Base-by-base conservation (phyloP, 92 coral and sea anemone species). In the Hydrozoanthus gracilis region DNA sequence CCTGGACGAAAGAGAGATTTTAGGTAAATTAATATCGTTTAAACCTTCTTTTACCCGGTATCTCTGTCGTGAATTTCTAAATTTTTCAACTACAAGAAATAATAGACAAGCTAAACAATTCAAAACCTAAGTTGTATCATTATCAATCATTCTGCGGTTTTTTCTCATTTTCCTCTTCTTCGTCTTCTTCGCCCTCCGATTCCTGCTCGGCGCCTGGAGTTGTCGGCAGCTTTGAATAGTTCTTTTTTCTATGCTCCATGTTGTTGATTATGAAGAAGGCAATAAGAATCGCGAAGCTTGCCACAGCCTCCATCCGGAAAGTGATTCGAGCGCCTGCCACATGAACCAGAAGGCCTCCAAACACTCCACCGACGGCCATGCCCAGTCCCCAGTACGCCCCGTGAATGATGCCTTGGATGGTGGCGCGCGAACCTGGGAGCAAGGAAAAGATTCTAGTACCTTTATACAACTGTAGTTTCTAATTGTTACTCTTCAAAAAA, bases 341-440 rank as follows among this genome's bases (percentile, higher is more conserved):
- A 86, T 94, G 98, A 61, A 94, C 93, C 79, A 92, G 76, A 4
- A 89, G n/a, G 13, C 98, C 98, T 9, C 98, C 98, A 4, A 94
- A 51, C 3, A 94, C 95, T 44, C 98, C 98, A 7, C 98, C 98
- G 5, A 94, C 90, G 17, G 98, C 98, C 93, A 94, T 93, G 5
- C 98, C 98, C 68, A 94, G 93, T 62, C 98, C 98, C 98, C 98
- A 94, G 92, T 94, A 94, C 67, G 91, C 98, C 9, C 98, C 98
- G 86, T 94, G 98, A 62, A 94, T 92, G 82, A 94, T 94, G 20
- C 98, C 98, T 77, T 92, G 98, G 70, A 94, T 88, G 12, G 98
- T 94, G 4, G 98, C 98, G 20, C 93, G 90, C 72, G 88, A 92
- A 39, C 94, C 98, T 94, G 89, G 64, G 46, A 39, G 83, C 60